phyloP scores from a whole-genome alignment of 2,888 invertebrate genomes.

The Chironomus tentans region DNA sequence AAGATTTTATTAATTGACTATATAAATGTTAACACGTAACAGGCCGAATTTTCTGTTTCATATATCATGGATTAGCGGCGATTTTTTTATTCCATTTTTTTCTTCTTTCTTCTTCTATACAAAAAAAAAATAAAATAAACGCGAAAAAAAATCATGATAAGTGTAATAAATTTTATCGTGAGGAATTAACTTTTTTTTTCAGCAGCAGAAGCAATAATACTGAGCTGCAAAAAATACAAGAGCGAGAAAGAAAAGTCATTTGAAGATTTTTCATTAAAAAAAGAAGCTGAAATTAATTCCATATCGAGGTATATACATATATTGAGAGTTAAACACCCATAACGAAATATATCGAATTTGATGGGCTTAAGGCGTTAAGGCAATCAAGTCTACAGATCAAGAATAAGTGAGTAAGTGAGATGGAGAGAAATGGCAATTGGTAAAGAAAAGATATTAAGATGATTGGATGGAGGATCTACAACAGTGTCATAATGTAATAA shows the following conservation, averaged over 20 bases:
- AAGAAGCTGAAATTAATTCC: too few relatives aligned
- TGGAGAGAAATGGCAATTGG: background rate
- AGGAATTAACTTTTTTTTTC: background rate
- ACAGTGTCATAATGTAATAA: background rate
- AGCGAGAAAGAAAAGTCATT: background rate
- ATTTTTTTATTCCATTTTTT: slow-evolving; percentile 11
- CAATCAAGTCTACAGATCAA: slow-evolving; percentile 13
- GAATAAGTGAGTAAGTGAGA: background rate
- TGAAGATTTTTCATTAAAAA: too few relatives aligned
- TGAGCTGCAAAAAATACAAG: background rate
- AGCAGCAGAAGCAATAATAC: background rate
- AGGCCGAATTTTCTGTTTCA: slow-evolving; percentile 8
- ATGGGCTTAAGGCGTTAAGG: slow-evolving; percentile 21
- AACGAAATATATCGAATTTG: slow-evolving; percentile 22
- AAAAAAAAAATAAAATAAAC: too few relatives aligned
- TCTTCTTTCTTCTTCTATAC: background rate
- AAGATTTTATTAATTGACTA: slow-evolving; percentile 28
- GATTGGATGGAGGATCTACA: slow-evolving; percentile 19
- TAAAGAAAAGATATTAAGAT: slow-evolving; percentile 8
- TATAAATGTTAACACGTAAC: slow-evolving; percentile 27
- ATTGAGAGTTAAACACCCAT: slow-evolving; percentile 6
- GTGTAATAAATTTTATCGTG: slow-evolving; percentile 26
- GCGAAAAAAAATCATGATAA: slow-evolving; percentile 19
- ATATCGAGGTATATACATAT: too few relatives aligned
- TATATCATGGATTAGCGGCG: slow-evolving; percentile 25